phyloP scores from a whole-genome alignment of 1,140 invertebrate species.

The Myzus persicae region DNA sequence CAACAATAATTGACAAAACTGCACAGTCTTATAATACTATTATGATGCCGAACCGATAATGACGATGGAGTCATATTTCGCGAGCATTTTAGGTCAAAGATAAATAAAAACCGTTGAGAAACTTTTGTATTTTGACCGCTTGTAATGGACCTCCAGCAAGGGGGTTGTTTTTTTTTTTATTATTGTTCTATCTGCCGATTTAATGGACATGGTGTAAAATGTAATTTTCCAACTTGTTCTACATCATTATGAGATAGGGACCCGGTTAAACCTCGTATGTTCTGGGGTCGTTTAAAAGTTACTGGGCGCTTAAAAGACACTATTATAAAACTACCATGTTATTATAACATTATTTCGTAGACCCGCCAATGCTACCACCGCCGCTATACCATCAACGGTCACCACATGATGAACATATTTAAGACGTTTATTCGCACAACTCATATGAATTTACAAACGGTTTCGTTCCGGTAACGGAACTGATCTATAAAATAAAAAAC shows the following conservation, averaged over 20 bases:
- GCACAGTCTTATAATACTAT: neutral
- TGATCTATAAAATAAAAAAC: neutral
- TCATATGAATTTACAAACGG: neutral
- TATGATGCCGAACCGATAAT: neutral
- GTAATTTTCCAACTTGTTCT: constrained; percentile 3
- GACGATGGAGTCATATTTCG: neutral
- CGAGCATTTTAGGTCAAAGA: constrained; percentile 27
- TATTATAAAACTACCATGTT: neutral
- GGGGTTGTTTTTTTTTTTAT: neutral
- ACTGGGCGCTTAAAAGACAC: constrained; percentile 28
- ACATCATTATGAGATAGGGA: neutral
- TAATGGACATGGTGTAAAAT: constrained; percentile 6
- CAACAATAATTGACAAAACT: constrained; percentile 16
- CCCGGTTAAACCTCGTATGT: neutral
- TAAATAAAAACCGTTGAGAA: neutral
- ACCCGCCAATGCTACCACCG: neutral
- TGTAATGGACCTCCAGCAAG: neutral
- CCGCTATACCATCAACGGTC: neutral
- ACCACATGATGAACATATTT: neutral
- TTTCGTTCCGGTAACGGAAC: neutral
- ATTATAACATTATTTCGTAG: neutral
- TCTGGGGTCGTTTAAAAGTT: constrained; percentile 10
- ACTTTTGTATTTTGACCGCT: constrained; percentile 6
- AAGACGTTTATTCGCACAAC: neutral
- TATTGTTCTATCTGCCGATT: neutral